Conservation (phyloP, 2,888 invertebrate genomes). For the Diogma glabrata region DNA sequence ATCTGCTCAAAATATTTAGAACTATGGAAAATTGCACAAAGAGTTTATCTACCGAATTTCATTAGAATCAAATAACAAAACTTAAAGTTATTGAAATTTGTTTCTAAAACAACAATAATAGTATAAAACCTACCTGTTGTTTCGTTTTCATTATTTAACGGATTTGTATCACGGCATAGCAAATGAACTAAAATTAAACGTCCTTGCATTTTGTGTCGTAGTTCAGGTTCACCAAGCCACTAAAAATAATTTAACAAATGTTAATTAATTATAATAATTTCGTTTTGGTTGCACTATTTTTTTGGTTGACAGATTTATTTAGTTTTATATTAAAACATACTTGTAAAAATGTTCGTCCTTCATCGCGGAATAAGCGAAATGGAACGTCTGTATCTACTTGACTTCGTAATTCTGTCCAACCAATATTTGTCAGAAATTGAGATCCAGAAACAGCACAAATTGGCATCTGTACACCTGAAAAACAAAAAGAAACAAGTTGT, state of each 20-base stretch:
- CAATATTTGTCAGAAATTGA: conserved; percentile 64
- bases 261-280: not conserved
- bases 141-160: conserved; percentile 26
- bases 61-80: no score
- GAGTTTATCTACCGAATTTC: no score
- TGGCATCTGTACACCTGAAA: conserved; percentile 60
- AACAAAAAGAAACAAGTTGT: conserved; percentile 13
- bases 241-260: conserved; percentile 34
- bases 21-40: no score
- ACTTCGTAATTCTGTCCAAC: conserved; percentile 71
- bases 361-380: conserved; percentile 69
- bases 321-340: no score
- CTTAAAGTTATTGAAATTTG: no score
- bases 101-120: no score
- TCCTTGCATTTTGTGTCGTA: conserved; percentile 66
- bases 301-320: not conserved
- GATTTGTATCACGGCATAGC: conserved; percentile 60
- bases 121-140: not conserved
- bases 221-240: conserved; percentile 75
- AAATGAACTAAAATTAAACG: conserved; percentile 68
- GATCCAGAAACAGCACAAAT: conserved; percentile 79
- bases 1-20: no score
- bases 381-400: conserved; percentile 65
- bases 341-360: conserved; percentile 69
- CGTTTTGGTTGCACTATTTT: not conserved